phyloP scores from a whole-genome alignment of 2,888 invertebrate genomes.

The Coleophora deauratella region DNA sequence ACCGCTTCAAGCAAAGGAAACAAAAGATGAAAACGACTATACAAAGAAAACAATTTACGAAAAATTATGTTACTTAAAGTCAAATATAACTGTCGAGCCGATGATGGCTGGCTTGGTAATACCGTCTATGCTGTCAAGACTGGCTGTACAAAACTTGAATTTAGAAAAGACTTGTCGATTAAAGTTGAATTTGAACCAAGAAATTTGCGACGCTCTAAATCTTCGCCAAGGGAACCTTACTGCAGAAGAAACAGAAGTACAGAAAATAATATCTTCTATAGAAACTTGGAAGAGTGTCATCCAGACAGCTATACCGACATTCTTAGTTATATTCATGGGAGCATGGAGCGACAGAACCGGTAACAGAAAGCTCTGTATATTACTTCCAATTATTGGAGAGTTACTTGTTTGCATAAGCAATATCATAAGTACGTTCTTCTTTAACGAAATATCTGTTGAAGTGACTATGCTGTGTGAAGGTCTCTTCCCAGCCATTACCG shows the following conservation, averaged over 20 bases:
- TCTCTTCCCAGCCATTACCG: slow-evolving; percentile 68
- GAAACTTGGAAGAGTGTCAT: slow-evolving; percentile 73
- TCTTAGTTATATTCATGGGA: slow-evolving; percentile 73
- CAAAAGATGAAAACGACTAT: slow-evolving; percentile 12
- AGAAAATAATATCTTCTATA: slow-evolving; percentile 68
- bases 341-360: slow-evolving; percentile 77
- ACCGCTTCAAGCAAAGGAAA: slow-evolving; percentile 33
- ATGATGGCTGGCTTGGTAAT: slow-evolving; percentile 80
- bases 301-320: slow-evolving; percentile 69
- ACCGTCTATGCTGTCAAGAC: slow-evolving; percentile 76
- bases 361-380: slow-evolving; percentile 71
- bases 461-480: slow-evolving; percentile 68
- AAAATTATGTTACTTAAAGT: slow-evolving; percentile 67
- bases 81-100: slow-evolving; percentile 80
- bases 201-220: slow-evolving; percentile 50
- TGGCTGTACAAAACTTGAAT: slow-evolving; percentile 75
- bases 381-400: slow-evolving; percentile 71
- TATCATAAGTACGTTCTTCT: slow-evolving; percentile 68
- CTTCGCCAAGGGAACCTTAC: slow-evolving; percentile 58
- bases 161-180: slow-evolving; percentile 59
- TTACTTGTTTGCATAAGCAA: slow-evolving; percentile 60
- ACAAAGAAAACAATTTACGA: slow-evolving; percentile 62
- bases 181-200: slow-evolving; percentile 40
- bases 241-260: slow-evolving; percentile 75
- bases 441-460: slow-evolving; percentile 68